These are phyloP conservation scores for Carabus problematicus DNA, from an alignment of 2,888 invertebrate species.

Conservation along the genomic window DNA sequence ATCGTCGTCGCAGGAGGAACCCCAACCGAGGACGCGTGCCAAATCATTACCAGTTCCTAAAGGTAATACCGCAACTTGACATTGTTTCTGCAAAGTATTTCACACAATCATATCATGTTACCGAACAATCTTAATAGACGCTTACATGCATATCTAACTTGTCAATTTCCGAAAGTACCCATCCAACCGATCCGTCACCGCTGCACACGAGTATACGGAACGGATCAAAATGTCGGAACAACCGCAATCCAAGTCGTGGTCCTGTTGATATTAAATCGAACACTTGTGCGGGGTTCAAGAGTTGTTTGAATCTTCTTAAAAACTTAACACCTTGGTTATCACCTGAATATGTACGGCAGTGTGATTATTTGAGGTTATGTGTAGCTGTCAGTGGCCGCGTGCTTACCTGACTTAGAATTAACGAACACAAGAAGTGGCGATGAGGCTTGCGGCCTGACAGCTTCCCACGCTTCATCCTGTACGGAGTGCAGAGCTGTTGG, in stretches of 20 bases:
- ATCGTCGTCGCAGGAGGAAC: constrained; percentile 94
- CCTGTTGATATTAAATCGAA: constrained; percentile 93
- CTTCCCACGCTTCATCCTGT: constrained; percentile 93
- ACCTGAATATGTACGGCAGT: constrained; percentile 65
- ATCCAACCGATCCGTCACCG: constrained; percentile 96
- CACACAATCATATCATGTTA: too few relatives aligned
- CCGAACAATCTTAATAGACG: constrained; percentile 46
- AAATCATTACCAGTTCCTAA: constrained; percentile 96
- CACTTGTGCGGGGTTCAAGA: constrained; percentile 96
- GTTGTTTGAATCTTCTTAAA: constrained; percentile 90
- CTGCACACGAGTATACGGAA: constrained; percentile 96
- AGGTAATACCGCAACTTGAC: constrained; percentile 93
- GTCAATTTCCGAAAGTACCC: constrained; percentile 97
- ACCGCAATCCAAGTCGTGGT: constrained; percentile 81
- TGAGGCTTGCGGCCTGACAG: constrained; percentile 70
- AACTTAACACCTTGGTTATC: constrained; percentile 98
- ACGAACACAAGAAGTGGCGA: constrained; percentile 93
- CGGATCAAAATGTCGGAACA: constrained; percentile 95
- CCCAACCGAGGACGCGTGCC: constrained; percentile 95
- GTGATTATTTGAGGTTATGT: too few relatives aligned
- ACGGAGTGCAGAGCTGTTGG: constrained; percentile 92
- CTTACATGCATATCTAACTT: constrained; percentile 93
- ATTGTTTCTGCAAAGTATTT: constrained; percentile 74
- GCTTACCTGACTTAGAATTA: constrained; percentile 87
- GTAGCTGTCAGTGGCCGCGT: neutral